Evolutionary conservation across 1,140 invertebrate species (phyloP), one percentile per base, ranked within the genome.

Genomic region (Gryon sp.): DNA sequence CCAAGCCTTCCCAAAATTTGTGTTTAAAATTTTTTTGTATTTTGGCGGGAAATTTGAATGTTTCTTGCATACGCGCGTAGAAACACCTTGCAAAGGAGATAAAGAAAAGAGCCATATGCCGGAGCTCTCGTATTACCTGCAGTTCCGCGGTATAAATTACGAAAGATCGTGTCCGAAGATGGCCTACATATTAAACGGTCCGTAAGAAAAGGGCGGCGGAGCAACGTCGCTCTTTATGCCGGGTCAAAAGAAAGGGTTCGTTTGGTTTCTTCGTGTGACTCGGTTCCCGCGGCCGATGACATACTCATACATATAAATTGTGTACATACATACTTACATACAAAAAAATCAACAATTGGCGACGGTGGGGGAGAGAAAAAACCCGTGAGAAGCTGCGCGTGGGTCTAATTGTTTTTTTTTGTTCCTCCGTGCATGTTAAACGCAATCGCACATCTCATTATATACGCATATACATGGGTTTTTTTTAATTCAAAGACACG

Each of bases 141-240:
- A 76, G 48, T 63, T 57, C 52, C 55, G 59, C 55, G 68, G 78
- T 70, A 81, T 80, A 73, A 82, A 84, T 85, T 78, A 84, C 81
- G 77, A 22, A 38, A 83, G 83, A 84, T 83, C 68, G 76, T 80
- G 81, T 80, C 79, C 76, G 80, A 83, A 81, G 84, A 85, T 87
- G 84, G 80, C 86, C 85, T 85, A 87, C 66, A 84, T 87, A 83
- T 43, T 76, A 80, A 84, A 9, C 81, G 79, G 68, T 73, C 82
- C 82, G 79, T 81, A 81, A 84, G 83, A 53, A 85, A 86, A 83
- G 83, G 83, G 81, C 73, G 84, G 80, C 78, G 69, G 46, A 70
- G 76, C 70, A n/a, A n/a, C 60, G 66, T 74, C 63, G 72, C 74
- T 65, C 79, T 83, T 78, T 84, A 53, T 59, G 15, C 32, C 14